Evolutionary conservation across 2,797 vertebrate genomes (phyloP).

Genomic region (Micromesistius poutassou): DNA sequence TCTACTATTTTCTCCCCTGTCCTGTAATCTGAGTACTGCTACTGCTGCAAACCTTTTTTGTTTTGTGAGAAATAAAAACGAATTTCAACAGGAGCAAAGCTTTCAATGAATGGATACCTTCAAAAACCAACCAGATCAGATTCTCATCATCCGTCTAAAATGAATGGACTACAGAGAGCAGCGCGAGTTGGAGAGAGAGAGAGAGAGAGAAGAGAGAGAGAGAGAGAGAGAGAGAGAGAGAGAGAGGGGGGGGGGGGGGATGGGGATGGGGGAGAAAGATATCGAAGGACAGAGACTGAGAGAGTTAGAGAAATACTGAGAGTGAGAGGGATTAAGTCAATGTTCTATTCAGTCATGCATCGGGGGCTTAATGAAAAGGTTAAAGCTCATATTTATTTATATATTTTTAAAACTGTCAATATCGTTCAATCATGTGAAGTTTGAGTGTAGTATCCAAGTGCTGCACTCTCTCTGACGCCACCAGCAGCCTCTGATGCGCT

Average conservation of each 20-base stretch:
- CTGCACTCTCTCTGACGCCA: background rate
- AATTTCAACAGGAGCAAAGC: slow-evolving; percentile 38
- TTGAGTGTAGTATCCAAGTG: background rate
- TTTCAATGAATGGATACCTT: slow-evolving; percentile 31
- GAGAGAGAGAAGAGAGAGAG: background rate
- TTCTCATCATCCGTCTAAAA: background rate
- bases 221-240: background rate
- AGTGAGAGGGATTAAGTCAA: background rate
- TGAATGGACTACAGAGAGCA: background rate
- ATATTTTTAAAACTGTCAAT: background rate
- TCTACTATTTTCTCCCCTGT: slow-evolving; percentile 55
- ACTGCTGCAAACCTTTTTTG: slow-evolving; percentile 70
- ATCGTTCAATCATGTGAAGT: background rate
- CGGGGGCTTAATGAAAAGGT: background rate
- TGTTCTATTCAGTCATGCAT: background rate
- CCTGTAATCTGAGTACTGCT: slow-evolving; percentile 65
- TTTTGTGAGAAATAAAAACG: slow-evolving; percentile 62
- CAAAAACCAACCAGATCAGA: background rate
- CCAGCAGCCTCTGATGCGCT: background rate
- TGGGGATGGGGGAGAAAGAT: too few species aligned
- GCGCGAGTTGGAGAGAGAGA: background rate
- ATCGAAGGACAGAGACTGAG: too few species aligned
- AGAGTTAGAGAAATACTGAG: background rate
- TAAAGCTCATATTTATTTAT: background rate
- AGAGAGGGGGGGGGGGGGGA: too few species aligned